Conservation (phyloP, 2,797 vertebrate genomes). For the Esox masquinongy region DNA sequence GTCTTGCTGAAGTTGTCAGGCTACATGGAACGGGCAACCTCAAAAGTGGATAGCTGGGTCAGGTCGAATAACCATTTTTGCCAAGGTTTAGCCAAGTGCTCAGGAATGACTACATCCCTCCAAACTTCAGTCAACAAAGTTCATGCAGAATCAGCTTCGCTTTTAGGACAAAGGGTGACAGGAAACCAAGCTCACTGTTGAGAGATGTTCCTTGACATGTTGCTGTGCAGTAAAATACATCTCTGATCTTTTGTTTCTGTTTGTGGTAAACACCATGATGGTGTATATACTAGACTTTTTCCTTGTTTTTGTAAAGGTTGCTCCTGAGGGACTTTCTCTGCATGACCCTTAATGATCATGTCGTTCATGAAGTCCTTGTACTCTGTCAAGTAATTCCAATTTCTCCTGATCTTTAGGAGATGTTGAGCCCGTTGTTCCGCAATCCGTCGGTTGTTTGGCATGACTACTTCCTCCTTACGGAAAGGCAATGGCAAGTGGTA, state of each 20-base stretch:
- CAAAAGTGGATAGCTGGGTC: not conserved
- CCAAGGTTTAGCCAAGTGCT: not conserved
- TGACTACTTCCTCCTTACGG: not conserved
- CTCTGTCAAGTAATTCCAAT: not conserved
- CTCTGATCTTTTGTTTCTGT: not conserved
- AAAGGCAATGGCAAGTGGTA: too few species aligned
- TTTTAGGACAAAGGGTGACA: not conserved
- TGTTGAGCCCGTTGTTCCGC: not conserved
- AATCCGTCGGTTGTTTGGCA: not conserved
- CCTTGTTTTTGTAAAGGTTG: not conserved
- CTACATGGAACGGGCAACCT: not conserved
- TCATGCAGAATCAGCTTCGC: slow-evolving; percentile 4
- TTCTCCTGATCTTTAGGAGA: not conserved
- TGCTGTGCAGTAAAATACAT: slow-evolving; percentile 6
- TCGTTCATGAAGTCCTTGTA: not conserved
- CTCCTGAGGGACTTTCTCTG: not conserved
- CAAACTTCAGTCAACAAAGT: not conserved
- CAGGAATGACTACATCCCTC: slow-evolving; percentile 5
- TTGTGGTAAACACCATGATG: slow-evolving; percentile 13
- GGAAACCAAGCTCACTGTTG: slow-evolving; percentile 7
- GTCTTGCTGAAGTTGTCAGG: not conserved
- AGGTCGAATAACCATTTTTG: slow-evolving; percentile 11
- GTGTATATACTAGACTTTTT: not conserved
- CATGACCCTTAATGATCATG: not conserved
- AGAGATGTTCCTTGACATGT: slow-evolving; percentile 5